A percentile compares a stretch with the other conserved stretches of the same genome.
phyloP scores from a whole-genome alignment of 2,113 vertebrate genomes.

The Glaucidium brasilianum region DNA sequence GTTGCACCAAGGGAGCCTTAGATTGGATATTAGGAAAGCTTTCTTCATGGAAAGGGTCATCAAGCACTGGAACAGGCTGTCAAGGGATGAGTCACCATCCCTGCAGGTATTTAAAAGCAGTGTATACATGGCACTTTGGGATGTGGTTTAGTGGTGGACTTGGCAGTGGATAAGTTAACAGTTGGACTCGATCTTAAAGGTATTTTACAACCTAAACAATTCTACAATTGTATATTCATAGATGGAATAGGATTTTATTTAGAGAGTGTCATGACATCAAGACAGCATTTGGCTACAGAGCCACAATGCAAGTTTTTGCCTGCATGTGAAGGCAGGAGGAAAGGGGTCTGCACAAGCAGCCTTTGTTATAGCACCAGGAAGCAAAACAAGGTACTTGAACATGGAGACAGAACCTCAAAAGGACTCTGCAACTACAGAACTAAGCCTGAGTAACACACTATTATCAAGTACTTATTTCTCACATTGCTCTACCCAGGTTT shows the following conservation, averaged over 20 bases:
- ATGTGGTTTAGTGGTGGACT: not conserved
- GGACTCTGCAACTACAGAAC: not conserved
- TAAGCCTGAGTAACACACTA: not conserved
- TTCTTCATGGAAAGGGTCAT: not conserved
- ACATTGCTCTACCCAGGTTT: not conserved
- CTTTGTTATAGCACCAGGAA: not conserved
- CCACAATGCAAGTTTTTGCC: not conserved
- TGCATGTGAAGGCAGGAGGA: not conserved
- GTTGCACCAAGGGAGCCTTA: not conserved
- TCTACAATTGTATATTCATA: not conserved
- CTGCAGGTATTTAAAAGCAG: not conserved
- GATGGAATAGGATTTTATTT: not conserved
- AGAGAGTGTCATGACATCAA: not conserved
- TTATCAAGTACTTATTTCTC: not conserved
- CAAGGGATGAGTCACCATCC: not conserved
- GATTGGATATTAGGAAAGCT: not conserved
- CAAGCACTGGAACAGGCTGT: not conserved
- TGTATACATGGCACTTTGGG: rapidly evolving
- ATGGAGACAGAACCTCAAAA: not conserved
- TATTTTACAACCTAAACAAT: not conserved
- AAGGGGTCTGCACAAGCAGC: not conserved
- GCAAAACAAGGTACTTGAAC: not conserved
- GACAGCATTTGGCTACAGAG: not conserved
- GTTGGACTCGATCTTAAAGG: not conserved
- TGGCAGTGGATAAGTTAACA: not conserved